A percentile compares a stretch with the other conserved stretches of the same genome.
These are phyloP conservation scores for Acanthaster planci DNA, from an alignment of 35 echinoderm and acorn worm species.

Conservation along the genomic window DNA sequence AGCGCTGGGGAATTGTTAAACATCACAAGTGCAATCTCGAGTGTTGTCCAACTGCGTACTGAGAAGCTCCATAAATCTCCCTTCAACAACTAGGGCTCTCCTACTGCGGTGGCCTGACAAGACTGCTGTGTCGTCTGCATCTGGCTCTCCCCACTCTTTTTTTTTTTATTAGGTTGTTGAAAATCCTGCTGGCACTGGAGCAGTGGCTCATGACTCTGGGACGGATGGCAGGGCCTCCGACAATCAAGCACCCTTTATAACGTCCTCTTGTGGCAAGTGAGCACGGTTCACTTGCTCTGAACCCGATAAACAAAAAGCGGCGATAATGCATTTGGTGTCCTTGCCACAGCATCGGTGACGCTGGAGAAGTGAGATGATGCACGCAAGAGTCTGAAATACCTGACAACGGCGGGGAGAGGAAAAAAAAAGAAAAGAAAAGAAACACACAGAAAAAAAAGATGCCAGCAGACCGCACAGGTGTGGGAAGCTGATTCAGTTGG, in stretches of 20 bases:
- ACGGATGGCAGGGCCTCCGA: no score
- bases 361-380: not conserved
- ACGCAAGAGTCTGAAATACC: not conserved
- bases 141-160: no score
- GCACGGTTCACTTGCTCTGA: not conserved
- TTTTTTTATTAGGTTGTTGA: no score
- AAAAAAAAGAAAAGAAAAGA: no score
- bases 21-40: not conserved
- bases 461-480: not conserved
- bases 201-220: no score
- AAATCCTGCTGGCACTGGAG: no score
- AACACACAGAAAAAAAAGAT: not conserved
- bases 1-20: not conserved
- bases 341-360: not conserved
- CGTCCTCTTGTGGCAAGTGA: no score
- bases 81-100: not conserved
- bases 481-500: not conserved
- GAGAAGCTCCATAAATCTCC: slow-evolving; percentile 1
- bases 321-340: not conserved
- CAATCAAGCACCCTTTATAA: no score
- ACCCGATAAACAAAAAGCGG: not conserved
- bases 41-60: not conserved
- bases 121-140: no score
- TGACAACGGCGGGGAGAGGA: not conserved
- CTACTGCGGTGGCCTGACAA: no score